Evolutionary conservation across 2,113 vertebrate genomes (phyloP).

Genomic region (Gambusia holbrooki): DNA sequence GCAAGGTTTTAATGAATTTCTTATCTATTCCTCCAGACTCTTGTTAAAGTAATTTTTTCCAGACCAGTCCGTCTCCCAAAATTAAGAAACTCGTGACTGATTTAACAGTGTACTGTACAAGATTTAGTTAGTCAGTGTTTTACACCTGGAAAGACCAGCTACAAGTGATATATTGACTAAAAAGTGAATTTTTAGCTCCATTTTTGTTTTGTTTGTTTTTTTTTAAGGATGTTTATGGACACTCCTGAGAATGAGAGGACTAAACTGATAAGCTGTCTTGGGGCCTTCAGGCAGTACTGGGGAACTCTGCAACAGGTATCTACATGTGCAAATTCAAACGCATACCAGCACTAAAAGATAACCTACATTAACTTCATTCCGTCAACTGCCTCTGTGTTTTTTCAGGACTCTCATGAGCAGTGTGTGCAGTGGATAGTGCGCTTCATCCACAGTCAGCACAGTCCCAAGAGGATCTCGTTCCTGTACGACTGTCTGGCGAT

Average conservation of each 20-base stretch:
- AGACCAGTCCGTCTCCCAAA: too few species aligned
- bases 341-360: not conserved
- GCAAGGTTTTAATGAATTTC: too few species aligned
- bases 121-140: slow-evolving; percentile 77
- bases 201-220: slow-evolving; percentile 75
- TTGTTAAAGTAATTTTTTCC: too few species aligned
- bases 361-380: not conserved
- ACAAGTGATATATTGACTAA: not conserved
- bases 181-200: too few species aligned
- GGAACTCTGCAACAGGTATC: slow-evolving; percentile 91
- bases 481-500: slow-evolving; percentile 96
- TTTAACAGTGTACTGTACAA: not conserved
- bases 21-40: too few species aligned
- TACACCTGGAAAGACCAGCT: not conserved
- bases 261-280: slow-evolving; percentile 93
- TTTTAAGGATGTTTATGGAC: slow-evolving; percentile 96
- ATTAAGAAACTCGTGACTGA: too few species aligned
- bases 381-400: not conserved
- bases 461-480: slow-evolving; percentile 97
- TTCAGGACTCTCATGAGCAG: slow-evolving; percentile 95
- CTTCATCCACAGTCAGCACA: slow-evolving; percentile 96
- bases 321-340: not conserved
- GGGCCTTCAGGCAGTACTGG: slow-evolving; percentile 95
- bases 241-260: slow-evolving; percentile 95
- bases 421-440: slow-evolving; percentile 97